These are phyloP conservation scores for Tipula vernalis DNA, from an alignment of 2,888 invertebrate genomes.

Conservation along the genomic window DNA sequence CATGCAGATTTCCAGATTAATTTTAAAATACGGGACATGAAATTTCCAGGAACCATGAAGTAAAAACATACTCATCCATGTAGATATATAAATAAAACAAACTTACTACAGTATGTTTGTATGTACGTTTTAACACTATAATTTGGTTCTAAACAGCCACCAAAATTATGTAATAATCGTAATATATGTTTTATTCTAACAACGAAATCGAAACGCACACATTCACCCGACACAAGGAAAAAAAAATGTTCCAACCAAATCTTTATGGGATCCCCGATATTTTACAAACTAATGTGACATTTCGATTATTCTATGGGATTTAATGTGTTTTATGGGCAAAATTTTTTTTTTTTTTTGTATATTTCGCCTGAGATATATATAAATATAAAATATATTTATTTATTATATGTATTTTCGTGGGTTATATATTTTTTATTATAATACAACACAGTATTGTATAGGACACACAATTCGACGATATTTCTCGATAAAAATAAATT, in stretches of 20 bases:
- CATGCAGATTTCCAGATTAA: too few species aligned
- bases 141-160: not conserved
- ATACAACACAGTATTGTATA: not conserved
- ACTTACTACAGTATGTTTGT: not conserved
- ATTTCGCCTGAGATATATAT: not conserved
- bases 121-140: not conserved
- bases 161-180: constrained; percentile 8
- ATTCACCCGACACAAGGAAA: not conserved
- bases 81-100: too few species aligned
- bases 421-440: not conserved
- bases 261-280: constrained; percentile 24
- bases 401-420: constrained; percentile 5
- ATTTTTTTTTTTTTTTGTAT: not conserved
- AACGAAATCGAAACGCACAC: not conserved
- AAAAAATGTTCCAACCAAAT: not conserved
- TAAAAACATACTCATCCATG: not conserved
- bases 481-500: not conserved
- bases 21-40: too few species aligned
- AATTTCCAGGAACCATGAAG: too few species aligned
- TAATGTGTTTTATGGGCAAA: constrained; percentile 32
- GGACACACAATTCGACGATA: not conserved
- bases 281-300: constrained; percentile 38
- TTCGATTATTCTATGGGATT: constrained; percentile 38
- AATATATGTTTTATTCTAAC: constrained; percentile 10
- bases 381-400: constrained; percentile 9